Evolutionary conservation across 1,140 invertebrate genomes (phyloP), one percentile per base, ranked within the genome.

Genomic region (Matsumurasca onukii): DNA sequence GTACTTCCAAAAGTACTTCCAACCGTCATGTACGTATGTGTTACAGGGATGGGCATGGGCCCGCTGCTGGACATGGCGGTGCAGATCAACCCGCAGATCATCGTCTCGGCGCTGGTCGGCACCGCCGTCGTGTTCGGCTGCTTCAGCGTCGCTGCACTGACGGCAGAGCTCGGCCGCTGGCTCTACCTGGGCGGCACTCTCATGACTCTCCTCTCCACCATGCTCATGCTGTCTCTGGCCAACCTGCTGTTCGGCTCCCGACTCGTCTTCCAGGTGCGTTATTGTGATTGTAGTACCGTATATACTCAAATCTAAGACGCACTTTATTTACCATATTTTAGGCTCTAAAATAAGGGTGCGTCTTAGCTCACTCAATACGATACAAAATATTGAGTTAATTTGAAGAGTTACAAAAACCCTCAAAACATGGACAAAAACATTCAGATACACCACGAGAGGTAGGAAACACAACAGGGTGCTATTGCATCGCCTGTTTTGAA

Each of bases 121-220:
- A 97, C 96, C 0, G 85, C 89, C 45, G 79, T 97, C 2, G 88
- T 98, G 25, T 99, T 98, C 81, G 87, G 90, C 5, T 94, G 93
- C 72, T 97, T 99, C 81, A 91, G 92, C 20, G 77, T 98, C 72
- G 88, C 91, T 48, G 88, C 97, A 2, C 84, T 98, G 72, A 84
- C 94, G 71, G 92, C 91, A 57, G 86, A 90, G 68, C 86, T 92
- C 71, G 92, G 95, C 61, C 88, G 88, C 73, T 98, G 89, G 86
- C 79, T 99, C 9, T 97, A 91, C 78, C 85, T 94, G 27, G 92
- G 90, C 59, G 90, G 88, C 1, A 86, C 90, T 66, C 82, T 98
- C 24, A 88, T 95, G 79, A 94, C 94, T 49, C 80, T 91, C 15
- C 80, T 98, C 15, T 89, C 89, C 52, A 87, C 88, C 61, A 85